Conservation (phyloP, 2,113 vertebrate genomes). For the Lanius ludovicianus region DNA sequence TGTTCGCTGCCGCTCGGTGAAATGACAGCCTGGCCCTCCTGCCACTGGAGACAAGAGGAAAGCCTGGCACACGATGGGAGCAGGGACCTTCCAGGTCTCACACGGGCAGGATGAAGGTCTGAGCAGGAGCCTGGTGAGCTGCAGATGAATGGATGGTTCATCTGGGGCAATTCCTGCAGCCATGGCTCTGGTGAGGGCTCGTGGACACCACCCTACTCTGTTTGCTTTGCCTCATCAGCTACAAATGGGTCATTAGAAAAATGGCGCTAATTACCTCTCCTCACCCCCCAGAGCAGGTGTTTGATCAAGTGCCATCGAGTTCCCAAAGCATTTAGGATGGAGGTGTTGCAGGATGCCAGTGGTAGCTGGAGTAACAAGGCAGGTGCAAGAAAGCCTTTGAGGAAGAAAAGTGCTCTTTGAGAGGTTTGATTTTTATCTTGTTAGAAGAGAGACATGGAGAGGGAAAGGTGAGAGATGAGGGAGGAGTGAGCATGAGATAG, state of each 20-base stretch:
- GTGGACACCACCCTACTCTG: not conserved
- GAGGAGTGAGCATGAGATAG: not conserved
- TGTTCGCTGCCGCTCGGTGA: not conserved
- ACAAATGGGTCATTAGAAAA: conserved; percentile 8
- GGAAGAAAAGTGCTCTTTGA: not conserved
- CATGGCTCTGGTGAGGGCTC: fast-evolving
- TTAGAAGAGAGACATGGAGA: not conserved
- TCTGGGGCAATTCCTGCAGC: not conserved
- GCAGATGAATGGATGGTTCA: not conserved
- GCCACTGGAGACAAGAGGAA: not conserved
- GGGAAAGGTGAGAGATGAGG: not conserved
- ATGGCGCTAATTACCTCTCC: not conserved
- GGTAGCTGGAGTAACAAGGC: not conserved
- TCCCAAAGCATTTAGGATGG: not conserved
- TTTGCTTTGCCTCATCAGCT: not conserved
- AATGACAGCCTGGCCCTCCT: not conserved
- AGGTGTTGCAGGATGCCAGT: not conserved
- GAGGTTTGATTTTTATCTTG: not conserved
- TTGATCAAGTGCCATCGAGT: not conserved
- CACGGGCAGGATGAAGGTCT: not conserved
- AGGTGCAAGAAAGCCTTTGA: not conserved
- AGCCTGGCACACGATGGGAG: not conserved
- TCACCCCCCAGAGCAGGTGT: not conserved
- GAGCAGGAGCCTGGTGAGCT: not conserved
- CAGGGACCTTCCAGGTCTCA: not conserved